A percentile compares a stretch with the other conserved stretches of the same genome.
phyloP scores from a whole-genome alignment of 2,888 invertebrate genomes.

The Macrosoma leucophasiata region DNA sequence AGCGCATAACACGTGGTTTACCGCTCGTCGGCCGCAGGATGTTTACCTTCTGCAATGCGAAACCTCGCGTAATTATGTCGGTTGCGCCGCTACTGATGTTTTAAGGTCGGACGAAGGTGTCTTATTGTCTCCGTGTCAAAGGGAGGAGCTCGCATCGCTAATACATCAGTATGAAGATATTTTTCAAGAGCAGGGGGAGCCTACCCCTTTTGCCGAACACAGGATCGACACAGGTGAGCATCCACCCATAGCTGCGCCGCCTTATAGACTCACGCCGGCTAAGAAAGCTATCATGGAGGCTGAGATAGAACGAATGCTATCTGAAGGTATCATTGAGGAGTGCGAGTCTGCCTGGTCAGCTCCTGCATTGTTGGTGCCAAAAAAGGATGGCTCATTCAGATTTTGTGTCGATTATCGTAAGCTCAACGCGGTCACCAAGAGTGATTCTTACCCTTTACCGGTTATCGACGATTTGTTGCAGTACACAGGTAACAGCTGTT shows the following conservation, averaged over 20 bases:
- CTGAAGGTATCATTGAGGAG: constrained; percentile 33
- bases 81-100: not conserved
- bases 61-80: not conserved
- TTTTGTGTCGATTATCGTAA: constrained; percentile 19
- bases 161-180: constrained; percentile 1
- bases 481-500: constrained; percentile 24
- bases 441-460: constrained; percentile 35
- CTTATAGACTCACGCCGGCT: constrained; percentile 8
- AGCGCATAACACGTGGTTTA: not conserved
- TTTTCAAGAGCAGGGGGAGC: constrained; percentile 3
- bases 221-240: not conserved
- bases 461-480: constrained; percentile 39
- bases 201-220: constrained; percentile 1
- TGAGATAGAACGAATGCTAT: constrained; percentile 19
- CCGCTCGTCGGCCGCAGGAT: not conserved
- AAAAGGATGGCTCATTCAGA: constrained; percentile 10
- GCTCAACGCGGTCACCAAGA: constrained; percentile 16
- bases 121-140: not conserved
- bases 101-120: not conserved
- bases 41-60: not conserved
- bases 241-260: constrained; percentile 19
- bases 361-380: constrained; percentile 18
- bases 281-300: constrained; percentile 10
- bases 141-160: too few species aligned
- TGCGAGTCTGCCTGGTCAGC: constrained; percentile 23